Evolutionary conservation across 2,888 invertebrate species (phyloP), one percentile per base, ranked within the genome.

Genomic region (Cataglyphis cursor): DNA sequence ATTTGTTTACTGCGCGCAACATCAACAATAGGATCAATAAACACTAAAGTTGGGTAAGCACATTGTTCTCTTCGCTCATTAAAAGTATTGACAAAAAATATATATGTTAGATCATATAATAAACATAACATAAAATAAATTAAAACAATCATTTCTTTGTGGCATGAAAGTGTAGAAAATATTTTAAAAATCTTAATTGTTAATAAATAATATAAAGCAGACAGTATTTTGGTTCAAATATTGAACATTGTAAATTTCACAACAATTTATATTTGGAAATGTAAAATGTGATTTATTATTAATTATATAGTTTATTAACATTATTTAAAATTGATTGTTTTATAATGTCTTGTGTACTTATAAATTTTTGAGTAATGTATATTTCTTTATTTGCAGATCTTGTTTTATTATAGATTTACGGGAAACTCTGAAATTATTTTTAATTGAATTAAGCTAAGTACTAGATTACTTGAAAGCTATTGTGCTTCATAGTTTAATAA

Each of bases 401-500:
- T 35, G 1, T 70, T 21, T 9, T 8, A 38, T 35, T 35, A 38
- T 31, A 5, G n/a, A 31, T 38, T 48, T 12, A 21, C 9, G 4
- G 24, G 12, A n/a, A 48, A 6, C 51, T 51, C 35, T 21, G 51
- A 38, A 75, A 65, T 64, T 24, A 38, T 75, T 51, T 75, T 64
- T 8, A 38, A 51, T 18, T 31, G 21, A 48, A 35, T 10, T 57
- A 3, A 15, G 12, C 12, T 57, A 3, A 15, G 4, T 12, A 5
- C 61, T 62, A 48, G 2, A 48, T 48, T 75, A 74, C 4, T 4
- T 44, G 18, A 3, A 48, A 61, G 5, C 44, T 62, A 9, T 18
- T 64, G 51, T 2, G 54, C n/a, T 62, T 68, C 59, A 41, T 48
- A 59, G 51, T 75, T 65, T 54, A 64, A 84, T 51, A 44, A 73